Percentiles rank a stretch among this genome's conserved stretches.
Conservation (phyloP, 2,113 vertebrate species). For the Bubo scandiacus region DNA sequence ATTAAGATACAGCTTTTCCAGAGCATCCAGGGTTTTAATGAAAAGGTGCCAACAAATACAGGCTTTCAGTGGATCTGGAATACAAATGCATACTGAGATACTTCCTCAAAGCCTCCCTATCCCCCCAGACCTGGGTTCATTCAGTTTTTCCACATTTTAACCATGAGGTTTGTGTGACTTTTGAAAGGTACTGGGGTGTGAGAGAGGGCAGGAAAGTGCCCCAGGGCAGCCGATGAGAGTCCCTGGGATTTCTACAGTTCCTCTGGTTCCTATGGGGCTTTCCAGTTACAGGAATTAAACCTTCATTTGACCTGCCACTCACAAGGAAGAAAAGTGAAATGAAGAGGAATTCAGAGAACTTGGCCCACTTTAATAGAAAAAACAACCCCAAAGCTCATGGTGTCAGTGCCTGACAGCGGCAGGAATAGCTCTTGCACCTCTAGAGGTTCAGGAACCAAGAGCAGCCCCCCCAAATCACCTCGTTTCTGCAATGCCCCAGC, state of each 20-base stretch:
- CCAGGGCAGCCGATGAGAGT: neutral
- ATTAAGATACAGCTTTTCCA: conserved; percentile 59
- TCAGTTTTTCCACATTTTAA: accelerated
- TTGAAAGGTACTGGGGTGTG: neutral
- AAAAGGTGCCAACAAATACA: neutral
- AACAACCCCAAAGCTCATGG: neutral
- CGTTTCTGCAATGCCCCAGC: accelerated
- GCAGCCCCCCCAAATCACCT: neutral
- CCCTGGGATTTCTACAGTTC: neutral
- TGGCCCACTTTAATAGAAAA: neutral
- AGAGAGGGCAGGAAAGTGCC: neutral
- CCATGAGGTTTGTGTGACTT: neutral
- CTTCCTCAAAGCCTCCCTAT: neutral
- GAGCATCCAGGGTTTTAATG: conserved; percentile 27
- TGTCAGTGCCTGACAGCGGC: neutral
- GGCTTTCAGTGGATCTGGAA: neutral
- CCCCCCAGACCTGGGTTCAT: neutral
- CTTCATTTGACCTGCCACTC: neutral
- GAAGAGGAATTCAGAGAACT: neutral
- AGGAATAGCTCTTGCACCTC: neutral
- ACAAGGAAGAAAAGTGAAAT: neutral
- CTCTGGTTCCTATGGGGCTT: neutral
- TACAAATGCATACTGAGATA: neutral
- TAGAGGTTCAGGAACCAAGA: no score
- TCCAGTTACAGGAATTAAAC: neutral